Base-by-base conservation (phyloP, 1,140 invertebrate species). In the Drosophila tsacasi region DNA sequence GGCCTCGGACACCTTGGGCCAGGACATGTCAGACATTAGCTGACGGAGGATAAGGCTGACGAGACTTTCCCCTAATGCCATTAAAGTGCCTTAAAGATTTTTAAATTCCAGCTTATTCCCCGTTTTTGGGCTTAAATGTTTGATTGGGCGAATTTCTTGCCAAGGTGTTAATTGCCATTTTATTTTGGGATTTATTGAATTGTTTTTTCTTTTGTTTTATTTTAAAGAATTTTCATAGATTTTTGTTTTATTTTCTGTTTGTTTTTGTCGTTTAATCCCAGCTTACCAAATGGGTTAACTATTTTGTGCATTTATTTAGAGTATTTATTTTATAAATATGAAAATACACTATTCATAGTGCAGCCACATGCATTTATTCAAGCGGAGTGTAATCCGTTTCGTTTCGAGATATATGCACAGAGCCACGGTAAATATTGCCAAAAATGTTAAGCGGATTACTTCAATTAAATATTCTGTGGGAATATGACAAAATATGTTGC, bases 1-100 rank as follows among this genome's bases (percentile, higher is more conserved):
- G 78, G 63, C 66, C 54, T 83, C 61, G 81, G 69, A 81, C 81
- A 87, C 84, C 83, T 87, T 83, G 60, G 64, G 50, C 44, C 52
- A 40, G 32, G 44, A 73, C 67, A 73, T 74, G 84, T 64, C 58
- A 69, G 59, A 39, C 67, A 64, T 44, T n/a, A 60, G 44, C 21
- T 19, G 58, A 32, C 60, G 47, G 32, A 27, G 15, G 23, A 30
- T 54, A 32, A 21, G 19, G 15, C 42, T 32, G 44, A 40, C 23
- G 57, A 61, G 50, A 75, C 35, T 76, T 79, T 64, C 27, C 37
- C 37, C 50, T 39, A 52, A 62, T 77, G 76, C 32, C 39, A 21
- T 63, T 62, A 37, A 46, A 47, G 58, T 12, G 37, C 17, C 17
- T 63, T 44, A 35, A 66, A 63, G 19, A 44, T 15, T 65, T 63